Conservation (phyloP, 2,888 invertebrate species). For the Hypena proboscidalis region DNA sequence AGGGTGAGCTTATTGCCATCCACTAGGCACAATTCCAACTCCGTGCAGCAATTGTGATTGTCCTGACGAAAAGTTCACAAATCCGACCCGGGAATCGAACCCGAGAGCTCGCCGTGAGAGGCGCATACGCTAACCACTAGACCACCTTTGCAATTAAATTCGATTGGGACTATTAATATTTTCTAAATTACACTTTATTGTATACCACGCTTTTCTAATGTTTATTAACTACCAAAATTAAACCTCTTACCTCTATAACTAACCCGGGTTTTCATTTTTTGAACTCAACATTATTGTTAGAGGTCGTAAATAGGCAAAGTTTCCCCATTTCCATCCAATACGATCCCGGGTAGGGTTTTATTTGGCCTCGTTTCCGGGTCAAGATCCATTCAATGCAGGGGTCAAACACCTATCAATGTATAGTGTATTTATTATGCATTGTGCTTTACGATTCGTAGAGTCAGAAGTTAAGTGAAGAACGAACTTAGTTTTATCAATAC, state of each 20-base stretch:
- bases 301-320: conserved; percentile 41
- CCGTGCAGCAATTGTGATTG: no score
- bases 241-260: neutral
- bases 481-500: neutral
- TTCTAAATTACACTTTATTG: no score
- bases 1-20: no score
- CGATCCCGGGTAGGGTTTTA: conserved; percentile 42
- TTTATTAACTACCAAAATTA: no score
- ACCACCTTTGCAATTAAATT: no score
- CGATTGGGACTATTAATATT: no score
- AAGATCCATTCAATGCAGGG: conserved; percentile 43
- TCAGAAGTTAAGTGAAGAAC: conserved; percentile 6
- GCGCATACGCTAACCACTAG: no score
- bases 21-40: no score
- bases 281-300: conserved; percentile 39
- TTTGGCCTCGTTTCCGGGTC: conserved; percentile 50
- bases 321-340: conserved; percentile 44
- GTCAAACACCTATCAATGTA: conserved; percentile 26
- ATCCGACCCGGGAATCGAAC: no score
- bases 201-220: no score
- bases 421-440: conserved; percentile 14
- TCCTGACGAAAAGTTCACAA: no score
- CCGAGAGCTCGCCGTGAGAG: no score
- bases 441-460: conserved; percentile 3
- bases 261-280: conserved; percentile 20